Evolutionary conservation across 2,113 vertebrate genomes (phyloP).

Genomic region (Psammodynastes pulverulentus): DNA sequence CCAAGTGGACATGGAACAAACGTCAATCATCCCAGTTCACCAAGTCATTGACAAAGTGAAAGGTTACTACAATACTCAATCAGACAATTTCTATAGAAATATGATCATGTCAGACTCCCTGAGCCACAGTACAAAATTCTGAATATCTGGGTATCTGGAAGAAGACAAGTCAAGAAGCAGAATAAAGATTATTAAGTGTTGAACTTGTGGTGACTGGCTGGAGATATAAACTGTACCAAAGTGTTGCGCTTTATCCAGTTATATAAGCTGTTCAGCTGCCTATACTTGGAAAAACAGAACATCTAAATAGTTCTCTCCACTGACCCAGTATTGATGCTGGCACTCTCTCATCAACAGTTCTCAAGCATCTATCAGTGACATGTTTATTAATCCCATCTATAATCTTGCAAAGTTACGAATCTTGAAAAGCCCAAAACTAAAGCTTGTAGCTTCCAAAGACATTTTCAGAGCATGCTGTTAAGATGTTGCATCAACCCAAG

Average conservation of each 20-base stretch:
- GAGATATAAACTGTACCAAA: neutral
- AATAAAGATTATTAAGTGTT: constrained; percentile 19
- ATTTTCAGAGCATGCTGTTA: neutral
- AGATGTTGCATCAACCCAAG: neutral
- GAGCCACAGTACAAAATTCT: constrained; percentile 91
- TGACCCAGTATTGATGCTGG: constrained; percentile 16
- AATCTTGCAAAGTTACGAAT: constrained; percentile 33
- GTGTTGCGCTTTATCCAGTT: constrained; percentile 16
- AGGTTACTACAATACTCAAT: constrained; percentile 85
- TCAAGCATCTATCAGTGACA: constrained; percentile 11
- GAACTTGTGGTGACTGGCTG: neutral
- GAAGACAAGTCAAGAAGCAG: constrained; percentile 7
- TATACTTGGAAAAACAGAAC: constrained; percentile 8
- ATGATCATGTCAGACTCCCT: constrained; percentile 92
- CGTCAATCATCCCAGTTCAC: constrained; percentile 88
- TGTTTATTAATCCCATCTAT: constrained; percentile 35
- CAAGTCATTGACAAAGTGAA: constrained; percentile 94
- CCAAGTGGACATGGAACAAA: constrained; percentile 79
- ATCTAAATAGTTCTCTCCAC: neutral
- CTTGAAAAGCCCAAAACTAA: constrained; percentile 24
- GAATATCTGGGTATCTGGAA: constrained; percentile 38
- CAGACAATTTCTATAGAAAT: constrained; percentile 96
- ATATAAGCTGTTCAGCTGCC: constrained; percentile 29
- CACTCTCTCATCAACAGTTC: constrained; percentile 27
- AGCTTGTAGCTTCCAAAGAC: neutral